phyloP scores from a whole-genome alignment of 2,888 invertebrate genomes.

The Euspilapteryx auroguttella region DNA sequence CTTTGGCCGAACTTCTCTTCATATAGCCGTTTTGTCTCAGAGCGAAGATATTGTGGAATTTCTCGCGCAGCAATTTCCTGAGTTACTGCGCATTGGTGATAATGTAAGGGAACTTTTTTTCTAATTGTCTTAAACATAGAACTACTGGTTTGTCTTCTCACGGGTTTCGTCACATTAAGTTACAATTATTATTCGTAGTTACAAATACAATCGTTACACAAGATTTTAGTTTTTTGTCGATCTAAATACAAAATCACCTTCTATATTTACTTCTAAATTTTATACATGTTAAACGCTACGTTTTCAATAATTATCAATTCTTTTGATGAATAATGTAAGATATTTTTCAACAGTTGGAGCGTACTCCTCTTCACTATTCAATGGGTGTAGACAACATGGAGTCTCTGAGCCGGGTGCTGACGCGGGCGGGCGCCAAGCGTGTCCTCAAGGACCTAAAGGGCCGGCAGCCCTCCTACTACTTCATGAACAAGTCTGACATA shows the following conservation, averaged over 20 bases:
- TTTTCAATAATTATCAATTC: too few species aligned
- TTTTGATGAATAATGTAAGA: too few species aligned
- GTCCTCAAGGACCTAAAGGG: slow-evolving; percentile 86
- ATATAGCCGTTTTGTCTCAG: slow-evolving; percentile 84
- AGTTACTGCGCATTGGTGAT: slow-evolving; percentile 76
- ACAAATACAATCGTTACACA: too few species aligned
- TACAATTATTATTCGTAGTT: too few species aligned
- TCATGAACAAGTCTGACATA: slow-evolving; percentile 90
- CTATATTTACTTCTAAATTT: too few species aligned
- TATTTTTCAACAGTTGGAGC: slow-evolving; percentile 88
- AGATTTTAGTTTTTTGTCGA: too few species aligned
- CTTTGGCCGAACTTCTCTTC: slow-evolving; percentile 78
- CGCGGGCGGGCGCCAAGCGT: slow-evolving; percentile 81
- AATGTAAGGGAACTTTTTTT: slow-evolving; percentile 67
- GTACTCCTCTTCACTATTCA: slow-evolving; percentile 87
- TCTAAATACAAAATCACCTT: too few species aligned
- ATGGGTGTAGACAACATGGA: slow-evolving; percentile 89
- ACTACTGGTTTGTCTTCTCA: background rate
- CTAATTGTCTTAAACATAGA: too few species aligned
- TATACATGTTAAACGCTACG: too few species aligned
- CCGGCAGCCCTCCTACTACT: slow-evolving; percentile 88
- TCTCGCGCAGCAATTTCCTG: slow-evolving; percentile 72
- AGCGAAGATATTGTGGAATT: slow-evolving; percentile 80
- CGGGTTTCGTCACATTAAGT: too few species aligned
- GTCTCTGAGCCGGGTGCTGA: slow-evolving; percentile 75